A percentile compares a stretch with the other conserved stretches of the same genome.
Evolutionary conservation across 2,797 vertebrate genomes (phyloP).

Genomic region (Astyanax mexicanus): DNA sequence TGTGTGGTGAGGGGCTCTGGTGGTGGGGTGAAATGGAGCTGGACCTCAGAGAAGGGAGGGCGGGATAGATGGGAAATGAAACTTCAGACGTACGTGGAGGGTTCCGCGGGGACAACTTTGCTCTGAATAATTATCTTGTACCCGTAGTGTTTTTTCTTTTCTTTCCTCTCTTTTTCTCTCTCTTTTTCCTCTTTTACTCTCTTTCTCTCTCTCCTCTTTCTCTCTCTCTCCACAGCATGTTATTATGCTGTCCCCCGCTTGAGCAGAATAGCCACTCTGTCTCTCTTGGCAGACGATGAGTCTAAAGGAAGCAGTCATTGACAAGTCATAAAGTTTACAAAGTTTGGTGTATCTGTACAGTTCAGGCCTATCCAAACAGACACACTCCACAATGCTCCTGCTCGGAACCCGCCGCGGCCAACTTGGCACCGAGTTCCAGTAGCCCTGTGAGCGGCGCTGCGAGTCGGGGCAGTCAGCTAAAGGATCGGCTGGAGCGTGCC

Average conservation of each 20-base stretch:
- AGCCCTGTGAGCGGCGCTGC: constrained; percentile 30
- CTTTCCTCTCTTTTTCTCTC: constrained; percentile 14
- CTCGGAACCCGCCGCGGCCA: constrained; percentile 8
- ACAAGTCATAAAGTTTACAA: constrained; percentile 39
- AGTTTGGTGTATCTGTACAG: constrained; percentile 16
- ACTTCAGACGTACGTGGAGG: constrained; percentile 53
- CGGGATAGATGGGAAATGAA: constrained; percentile 77
- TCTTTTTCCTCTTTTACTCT: constrained; percentile 30
- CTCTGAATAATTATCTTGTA: constrained; percentile 55
- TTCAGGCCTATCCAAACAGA: constrained; percentile 37
- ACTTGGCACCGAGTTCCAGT: constrained; percentile 10
- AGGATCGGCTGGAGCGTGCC: constrained; percentile 27
- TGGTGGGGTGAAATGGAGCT: constrained; percentile 58
- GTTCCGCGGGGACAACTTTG: constrained; percentile 45
- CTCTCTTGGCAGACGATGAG: constrained; percentile 47
- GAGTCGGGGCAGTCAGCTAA: constrained; percentile 13
- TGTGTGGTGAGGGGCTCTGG: constrained; percentile 48
- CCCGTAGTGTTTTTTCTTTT: constrained; percentile 21
- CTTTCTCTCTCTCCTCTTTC: constrained; percentile 15
- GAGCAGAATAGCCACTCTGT: constrained; percentile 48
- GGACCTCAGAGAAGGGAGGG: constrained; percentile 61
- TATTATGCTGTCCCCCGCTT: constrained; percentile 54
- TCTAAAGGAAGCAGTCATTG: constrained; percentile 45
- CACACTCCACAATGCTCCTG: constrained; percentile 34
- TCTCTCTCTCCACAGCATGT: constrained; percentile 38